A percentile compares a stretch with the other conserved stretches of the same genome.
These are phyloP conservation scores for Syngnathus acus DNA, from an alignment of 2,797 vertebrate species.

Conservation along the genomic window DNA sequence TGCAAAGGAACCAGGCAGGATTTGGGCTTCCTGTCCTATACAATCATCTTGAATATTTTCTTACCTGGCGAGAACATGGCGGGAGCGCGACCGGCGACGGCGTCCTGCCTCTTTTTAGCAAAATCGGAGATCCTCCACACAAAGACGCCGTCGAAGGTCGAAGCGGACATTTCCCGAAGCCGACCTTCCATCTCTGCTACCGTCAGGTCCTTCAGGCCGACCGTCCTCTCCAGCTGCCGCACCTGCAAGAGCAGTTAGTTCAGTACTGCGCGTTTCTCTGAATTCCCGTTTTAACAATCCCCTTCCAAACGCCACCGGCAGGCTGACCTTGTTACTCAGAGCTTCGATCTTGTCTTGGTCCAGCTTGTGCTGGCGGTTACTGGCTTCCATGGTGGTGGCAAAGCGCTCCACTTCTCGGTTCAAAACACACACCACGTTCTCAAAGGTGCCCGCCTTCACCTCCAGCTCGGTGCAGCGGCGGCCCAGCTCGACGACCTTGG, in stretches of 20 bases:
- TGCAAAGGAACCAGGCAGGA: slow-evolving; percentile 31
- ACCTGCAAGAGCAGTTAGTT: slow-evolving; percentile 65
- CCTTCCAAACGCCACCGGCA: background rate
- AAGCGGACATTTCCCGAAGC: slow-evolving; percentile 81
- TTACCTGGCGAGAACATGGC: slow-evolving; percentile 90
- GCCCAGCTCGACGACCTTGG: slow-evolving; percentile 72
- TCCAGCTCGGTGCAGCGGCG: slow-evolving; percentile 81
- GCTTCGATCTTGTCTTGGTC: slow-evolving; percentile 93
- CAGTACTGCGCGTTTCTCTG: too few relatives aligned
- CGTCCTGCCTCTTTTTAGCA: slow-evolving; percentile 89
- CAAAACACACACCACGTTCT: slow-evolving; percentile 94
- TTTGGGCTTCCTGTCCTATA: too few relatives aligned
- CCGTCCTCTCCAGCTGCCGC: slow-evolving; percentile 89
- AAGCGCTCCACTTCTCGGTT: slow-evolving; percentile 90
- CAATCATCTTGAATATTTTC: background rate
- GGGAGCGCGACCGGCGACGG: slow-evolving; percentile 82
- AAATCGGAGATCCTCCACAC: slow-evolving; percentile 95
- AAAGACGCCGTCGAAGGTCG: slow-evolving; percentile 88
- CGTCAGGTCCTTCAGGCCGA: slow-evolving; percentile 88
- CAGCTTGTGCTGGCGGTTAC: slow-evolving; percentile 83
- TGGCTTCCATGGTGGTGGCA: slow-evolving; percentile 82
- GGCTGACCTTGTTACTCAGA: slow-evolving; percentile 80
- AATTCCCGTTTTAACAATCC: too few relatives aligned
- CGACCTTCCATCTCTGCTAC: slow-evolving; percentile 90
- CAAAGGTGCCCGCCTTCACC: slow-evolving; percentile 84